Percentiles rank a stretch among this genome's conserved stretches.
phyloP scores from a whole-genome alignment of 2,797 vertebrate genomes.

The Sebastiscus albofasciatus region DNA sequence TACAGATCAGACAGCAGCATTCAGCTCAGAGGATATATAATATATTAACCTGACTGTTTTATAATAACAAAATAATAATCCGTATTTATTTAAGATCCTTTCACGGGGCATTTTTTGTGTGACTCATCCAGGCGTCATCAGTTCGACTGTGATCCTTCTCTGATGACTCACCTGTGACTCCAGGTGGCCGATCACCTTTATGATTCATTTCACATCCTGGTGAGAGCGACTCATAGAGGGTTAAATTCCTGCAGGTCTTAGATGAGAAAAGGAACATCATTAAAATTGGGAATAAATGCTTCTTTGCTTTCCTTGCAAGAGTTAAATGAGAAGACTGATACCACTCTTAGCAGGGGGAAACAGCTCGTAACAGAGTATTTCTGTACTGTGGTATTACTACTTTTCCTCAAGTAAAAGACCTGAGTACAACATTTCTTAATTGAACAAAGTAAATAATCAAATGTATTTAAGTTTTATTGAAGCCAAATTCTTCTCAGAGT shows the following conservation, averaged over 20 bases:
- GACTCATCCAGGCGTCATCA: not conserved
- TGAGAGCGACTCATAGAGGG: not conserved
- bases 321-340: not conserved
- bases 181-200: not conserved
- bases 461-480: not conserved
- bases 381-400: not conserved
- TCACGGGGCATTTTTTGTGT: not conserved
- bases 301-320: not conserved
- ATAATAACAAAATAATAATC: not conserved
- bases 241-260: not conserved
- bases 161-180: not conserved
- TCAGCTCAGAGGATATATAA: not conserved
- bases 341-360: not conserved
- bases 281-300: not conserved
- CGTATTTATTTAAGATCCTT: not conserved
- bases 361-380: not conserved
- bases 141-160: not conserved
- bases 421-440: not conserved
- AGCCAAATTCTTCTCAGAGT: not conserved
- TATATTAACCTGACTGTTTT: not conserved
- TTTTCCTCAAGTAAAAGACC: not conserved
- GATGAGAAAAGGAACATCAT: not conserved
- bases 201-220: not conserved
- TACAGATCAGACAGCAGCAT: not conserved
- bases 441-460: not conserved